Base-by-base conservation (phyloP, 2,113 vertebrate species). In the Phocoena sinus region DNA sequence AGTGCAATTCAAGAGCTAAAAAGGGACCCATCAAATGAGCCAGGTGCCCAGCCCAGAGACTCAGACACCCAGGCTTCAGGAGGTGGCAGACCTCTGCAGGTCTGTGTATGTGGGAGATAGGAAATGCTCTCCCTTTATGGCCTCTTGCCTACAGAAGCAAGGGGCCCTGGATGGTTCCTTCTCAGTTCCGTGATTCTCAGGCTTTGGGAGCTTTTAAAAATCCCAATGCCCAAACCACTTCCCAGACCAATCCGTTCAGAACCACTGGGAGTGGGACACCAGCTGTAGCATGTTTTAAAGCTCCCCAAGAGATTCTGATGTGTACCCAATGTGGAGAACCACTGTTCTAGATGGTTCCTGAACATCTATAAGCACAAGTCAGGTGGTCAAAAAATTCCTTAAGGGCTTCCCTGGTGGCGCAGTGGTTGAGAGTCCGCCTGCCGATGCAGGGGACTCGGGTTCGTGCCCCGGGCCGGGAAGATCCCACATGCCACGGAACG, bases 171-270 rank as follows among this genome's bases (percentile, higher is more conserved):
- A 23, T 33, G 6, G 0, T 65, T 73, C 53, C 68, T 6, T 81
- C 70, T 65, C 60, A 21, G 41, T 31, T 87, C 81, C 31, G 31
- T 92, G 68, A 38, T 91, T 89, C 88, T 68, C 67, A 31, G 25
- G 50, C 76, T 84, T 81, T 20, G 21, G 67, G 44, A 65, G 80
- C 50, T 96, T 68, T 97, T 21, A 31, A 95, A 91, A 88, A 47
- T 85, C 63, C 70, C 96, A 74, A 0, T 53, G n/a, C 50, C 74
- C 91, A 87, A 82, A 81, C 28, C 33, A 36, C 21, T 38, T 67
- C 26, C 41, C 53, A 7, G 33, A 41, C 53, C 85, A n/a, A 86
- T 33, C 88, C 63, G 25, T 62, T 67, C 56, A 92, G 47, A 86
- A 93, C 38, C 50, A 21, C 53, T 65, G 11, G 38, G 25, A 81